Base-by-base conservation (phyloP, 2,113 vertebrate species). In the Grantiella picta region DNA sequence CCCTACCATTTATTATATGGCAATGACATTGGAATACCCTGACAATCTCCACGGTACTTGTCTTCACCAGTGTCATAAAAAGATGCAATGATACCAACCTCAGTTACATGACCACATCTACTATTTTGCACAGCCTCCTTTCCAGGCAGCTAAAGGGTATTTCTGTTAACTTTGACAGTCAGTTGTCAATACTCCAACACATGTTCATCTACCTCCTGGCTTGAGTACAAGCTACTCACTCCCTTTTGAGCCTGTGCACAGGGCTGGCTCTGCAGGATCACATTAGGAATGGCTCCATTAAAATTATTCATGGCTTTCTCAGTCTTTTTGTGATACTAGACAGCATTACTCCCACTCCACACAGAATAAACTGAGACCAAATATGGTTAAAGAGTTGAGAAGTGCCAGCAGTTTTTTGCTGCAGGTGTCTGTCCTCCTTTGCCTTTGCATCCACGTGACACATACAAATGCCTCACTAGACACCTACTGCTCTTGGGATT, bases 391-490 rank as follows among this genome's bases (percentile, higher is more conserved):
- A 89, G 40, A 61, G 5, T 10, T 50, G 31, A 84, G 56, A 89
- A 94, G 22, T 10, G 29, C 33, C 65, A n/a, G 40, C 8, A 29
- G 18, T 11, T 88, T 76, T 69, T 53, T 42, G 33, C 56, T 72
- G 57, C n/a, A 45, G 25, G 20, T 47, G 16, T 50, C 52, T 54
- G 42, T n/a, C n/a, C 19, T 73, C 15, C 65, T 79, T 61, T 49
- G 63, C 57, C 0, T 0, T 3, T 65, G 45, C 33, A 65, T 17
- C 52, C 5, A 5, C 0, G 2, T 19, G 36, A 31, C 71, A 69
- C 31, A 53, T 20, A 14, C 22, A 65, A 42, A 45, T 23, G n/a
- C 54, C 71, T 56, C 56, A 47, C 36, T 15, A 45, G 31, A 83
- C 25, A 59, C 20, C 29, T 49, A 38, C 20, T 35, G 33, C 20